A percentile compares a stretch with the other conserved stretches of the same genome.
These are phyloP conservation scores for Galerucella pusilla DNA, from an alignment of 2,888 invertebrate genomes.

Conservation along the genomic window DNA sequence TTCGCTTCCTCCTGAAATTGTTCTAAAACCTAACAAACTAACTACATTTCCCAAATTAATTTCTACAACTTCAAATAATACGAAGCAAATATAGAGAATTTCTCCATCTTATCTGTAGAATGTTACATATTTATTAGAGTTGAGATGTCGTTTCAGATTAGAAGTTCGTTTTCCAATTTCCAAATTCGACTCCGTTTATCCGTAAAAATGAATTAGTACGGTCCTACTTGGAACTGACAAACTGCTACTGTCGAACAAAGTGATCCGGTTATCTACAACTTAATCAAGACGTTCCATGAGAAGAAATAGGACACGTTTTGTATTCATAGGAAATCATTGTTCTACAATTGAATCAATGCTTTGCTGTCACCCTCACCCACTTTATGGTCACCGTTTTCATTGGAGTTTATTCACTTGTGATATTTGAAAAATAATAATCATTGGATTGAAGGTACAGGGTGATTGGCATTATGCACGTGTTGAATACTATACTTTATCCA, in stretches of 20 bases:
- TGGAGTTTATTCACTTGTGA: not conserved
- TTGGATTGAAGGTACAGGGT: no score
- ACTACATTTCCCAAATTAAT: no score
- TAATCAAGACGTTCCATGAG: constrained; percentile 30
- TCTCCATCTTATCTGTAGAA: not conserved
- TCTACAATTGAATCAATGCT: constrained; percentile 34
- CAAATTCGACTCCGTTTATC: not conserved
- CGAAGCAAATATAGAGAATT: not conserved
- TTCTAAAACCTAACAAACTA: no score
- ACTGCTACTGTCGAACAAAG: constrained; percentile 16
- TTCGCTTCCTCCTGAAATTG: no score
- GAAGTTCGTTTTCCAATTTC: not conserved
- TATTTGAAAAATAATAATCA: no score
- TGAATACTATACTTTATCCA: no score
- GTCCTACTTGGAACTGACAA: constrained; percentile 12
- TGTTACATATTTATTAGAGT: not conserved
- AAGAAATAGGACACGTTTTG: constrained; percentile 36
- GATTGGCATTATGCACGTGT: no score
- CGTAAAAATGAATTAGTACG: not conserved
- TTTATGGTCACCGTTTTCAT: not conserved
- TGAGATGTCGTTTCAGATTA: not conserved
- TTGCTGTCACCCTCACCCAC: constrained; percentile 8
- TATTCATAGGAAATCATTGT: constrained; percentile 38
- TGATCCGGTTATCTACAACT: constrained; percentile 33
- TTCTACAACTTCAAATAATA: no score